These are phyloP conservation scores for Nothocercus nigrocapillus DNA, from an alignment of 2,113 vertebrate genomes.

Conservation along the genomic window DNA sequence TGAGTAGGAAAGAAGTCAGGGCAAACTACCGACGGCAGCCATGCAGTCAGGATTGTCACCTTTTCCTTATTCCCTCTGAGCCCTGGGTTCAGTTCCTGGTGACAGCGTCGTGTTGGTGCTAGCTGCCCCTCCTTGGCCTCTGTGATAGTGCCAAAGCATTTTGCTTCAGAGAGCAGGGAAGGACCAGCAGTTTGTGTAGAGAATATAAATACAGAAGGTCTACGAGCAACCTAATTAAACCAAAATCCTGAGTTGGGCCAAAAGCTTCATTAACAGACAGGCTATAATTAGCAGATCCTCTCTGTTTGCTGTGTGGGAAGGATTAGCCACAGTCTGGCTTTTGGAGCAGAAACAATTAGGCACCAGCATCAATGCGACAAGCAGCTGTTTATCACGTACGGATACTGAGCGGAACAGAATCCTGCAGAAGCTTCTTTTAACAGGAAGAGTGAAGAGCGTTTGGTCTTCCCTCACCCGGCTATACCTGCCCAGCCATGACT, in stretches of 20 bases:
- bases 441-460: background rate
- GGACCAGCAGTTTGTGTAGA: background rate
- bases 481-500: background rate
- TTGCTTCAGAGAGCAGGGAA: background rate
- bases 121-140: background rate
- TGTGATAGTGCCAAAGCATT: background rate
- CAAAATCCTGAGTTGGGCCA: background rate
- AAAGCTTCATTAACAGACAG: background rate
- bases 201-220: background rate
- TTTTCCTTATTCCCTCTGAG: background rate
- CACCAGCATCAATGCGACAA: background rate
- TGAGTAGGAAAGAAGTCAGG: background rate
- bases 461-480: background rate
- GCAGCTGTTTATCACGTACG: background rate
- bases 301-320: background rate
- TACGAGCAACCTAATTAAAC: background rate
- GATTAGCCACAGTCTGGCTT: background rate
- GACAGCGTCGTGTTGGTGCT: accelerated
- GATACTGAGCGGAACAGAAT: background rate
- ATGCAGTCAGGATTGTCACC: background rate
- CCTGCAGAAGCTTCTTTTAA: background rate
- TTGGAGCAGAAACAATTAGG: background rate
- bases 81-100: accelerated
- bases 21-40: background rate
- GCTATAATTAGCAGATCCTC: background rate